Evolutionary conservation across 2,888 invertebrate species (phyloP), one percentile per base, ranked within the genome.

Genomic region (Teinopalpus imperialis): DNA sequence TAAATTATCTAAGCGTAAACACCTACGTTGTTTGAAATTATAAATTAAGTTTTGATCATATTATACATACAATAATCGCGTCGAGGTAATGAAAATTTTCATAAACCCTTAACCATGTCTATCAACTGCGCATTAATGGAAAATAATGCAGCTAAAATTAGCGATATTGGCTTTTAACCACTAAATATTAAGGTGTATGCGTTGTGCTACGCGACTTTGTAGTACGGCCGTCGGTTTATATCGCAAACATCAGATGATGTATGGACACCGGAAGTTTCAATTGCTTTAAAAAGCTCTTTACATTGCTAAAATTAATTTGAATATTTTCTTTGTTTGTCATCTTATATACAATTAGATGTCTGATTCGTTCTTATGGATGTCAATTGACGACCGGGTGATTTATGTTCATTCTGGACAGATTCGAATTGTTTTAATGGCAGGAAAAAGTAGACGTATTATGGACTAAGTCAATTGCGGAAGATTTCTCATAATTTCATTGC

Each of bases 241-340:
- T 40, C 20, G 31, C 42, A 14, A 39, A 44, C 43, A 44, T 39
- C 36, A 34, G 41, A 51, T 57, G 61, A 59, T 56, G 52, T 51
- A 56, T 49, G 43, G 36, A 48, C 46, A 42, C 52, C 69, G 81
- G 80, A 82, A 76, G 72, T 70, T 69, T 65, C 77, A 81, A 80
- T 81, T 78, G 68, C 65, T 62, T 65, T 66, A 70, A 65, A 64
- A 71, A 69, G 61, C 65, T 66, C 68, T 66, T 69, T 62, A 60
- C 49, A 51, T 61, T 59, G 61, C 57, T 63, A 57, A 57, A 67
- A 70, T 68, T 68, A 69, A 69, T 69, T 64, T 52, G 52, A 56
- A 52, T 55, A 44, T 48, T 52, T 52, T 37, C 45, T 53, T 50
- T 50, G 45, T 52, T 48, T 40, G 44, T 43, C 42, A 35, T 48